Base-by-base conservation (phyloP, 1,140 invertebrate genomes). In the Halictus rubicundus region DNA sequence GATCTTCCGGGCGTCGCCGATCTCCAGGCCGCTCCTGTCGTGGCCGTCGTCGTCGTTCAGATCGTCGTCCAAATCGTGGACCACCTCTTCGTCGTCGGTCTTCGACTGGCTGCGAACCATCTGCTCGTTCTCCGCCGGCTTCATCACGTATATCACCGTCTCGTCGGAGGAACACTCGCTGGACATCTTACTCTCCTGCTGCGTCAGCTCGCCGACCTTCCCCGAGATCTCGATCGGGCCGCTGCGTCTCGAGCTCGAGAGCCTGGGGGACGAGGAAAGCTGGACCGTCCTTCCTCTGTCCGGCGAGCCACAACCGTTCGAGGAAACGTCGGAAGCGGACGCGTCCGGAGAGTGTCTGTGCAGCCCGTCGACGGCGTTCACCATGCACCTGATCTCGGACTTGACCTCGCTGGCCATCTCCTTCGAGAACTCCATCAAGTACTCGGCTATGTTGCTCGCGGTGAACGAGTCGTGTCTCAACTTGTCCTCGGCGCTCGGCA, bases 351-450 rank as follows among this genome's bases (percentile, higher is more conserved):
- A 93, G 39, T 90, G 91, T 84, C 92, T 91, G 37, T 92, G 91
- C n/a, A 96, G 94, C 84, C 95, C 95, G 84, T 96, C 96, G 0
- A 96, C 96, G 42, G 95, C 95, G 87, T 94, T 96, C 21, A 96
- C 94, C 92, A 94, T 94, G 73, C 92, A 92, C 52, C 88, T 89
- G 79, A 96, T 96, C 89, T 97, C 96, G 21, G 95, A 95, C 89
- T 96, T 97, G 14, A 97, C 95, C 91, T 96, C 96, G 76, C 95
- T 96, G 21, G 96, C 96, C 95, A 97, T 96, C 88, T 96, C 96
- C 86, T 94, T 95, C 0, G 96, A 96, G 84, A 96, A 95, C 83
- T 96, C 96, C 94, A 96, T 96, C 14, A 96, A 90, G 88, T 96
- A 96, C 86, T 96, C 95, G 0, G 96, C 95, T 60, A 96, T 95